Percentiles rank a stretch among this genome's conserved stretches.
Conservation (phyloP, 2,888 invertebrate genomes). For the Lomographa bimaculata region DNA sequence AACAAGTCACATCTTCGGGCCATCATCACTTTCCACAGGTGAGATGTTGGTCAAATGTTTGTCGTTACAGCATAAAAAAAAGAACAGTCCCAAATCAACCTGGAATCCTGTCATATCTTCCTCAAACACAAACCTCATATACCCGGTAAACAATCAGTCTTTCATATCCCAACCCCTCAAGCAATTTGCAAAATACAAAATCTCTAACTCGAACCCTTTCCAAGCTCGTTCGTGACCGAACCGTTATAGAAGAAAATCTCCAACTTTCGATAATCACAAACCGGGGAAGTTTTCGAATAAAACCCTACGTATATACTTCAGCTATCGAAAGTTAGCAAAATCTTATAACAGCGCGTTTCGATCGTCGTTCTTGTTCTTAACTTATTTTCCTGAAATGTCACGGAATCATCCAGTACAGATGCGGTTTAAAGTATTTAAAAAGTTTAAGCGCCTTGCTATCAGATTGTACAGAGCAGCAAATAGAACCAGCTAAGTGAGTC, state of each 20-base stretch:
- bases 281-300: constrained; percentile 51
- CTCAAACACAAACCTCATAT: constrained; percentile 19
- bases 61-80: too few relatives aligned
- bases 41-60: too few relatives aligned
- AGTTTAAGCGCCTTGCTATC: constrained; percentile 54
- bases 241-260: constrained; percentile 43
- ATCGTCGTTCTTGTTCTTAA: constrained; percentile 3
- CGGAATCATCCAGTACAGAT: background rate
- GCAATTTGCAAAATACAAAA: constrained; percentile 46
- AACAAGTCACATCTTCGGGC: too few relatives aligned
- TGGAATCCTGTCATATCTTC: constrained; percentile 15
- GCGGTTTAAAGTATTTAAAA: constrained; percentile 51
- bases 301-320: constrained; percentile 35
- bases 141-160: constrained; percentile 27
- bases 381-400: constrained; percentile 6
- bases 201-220: constrained; percentile 43
- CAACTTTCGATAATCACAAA: constrained; percentile 53
- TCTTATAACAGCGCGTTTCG: constrained; percentile 19
- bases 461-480: too few relatives aligned
- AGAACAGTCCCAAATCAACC: too few relatives aligned
- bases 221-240: constrained; percentile 42
- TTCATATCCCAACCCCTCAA: constrained; percentile 21
- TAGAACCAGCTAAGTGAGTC: too few relatives aligned
- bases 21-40: too few relatives aligned
- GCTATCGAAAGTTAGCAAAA: constrained; percentile 25